Evolutionary conservation across 1,140 invertebrate species (phyloP).

Genomic region (Drosophila kanapiae): DNA sequence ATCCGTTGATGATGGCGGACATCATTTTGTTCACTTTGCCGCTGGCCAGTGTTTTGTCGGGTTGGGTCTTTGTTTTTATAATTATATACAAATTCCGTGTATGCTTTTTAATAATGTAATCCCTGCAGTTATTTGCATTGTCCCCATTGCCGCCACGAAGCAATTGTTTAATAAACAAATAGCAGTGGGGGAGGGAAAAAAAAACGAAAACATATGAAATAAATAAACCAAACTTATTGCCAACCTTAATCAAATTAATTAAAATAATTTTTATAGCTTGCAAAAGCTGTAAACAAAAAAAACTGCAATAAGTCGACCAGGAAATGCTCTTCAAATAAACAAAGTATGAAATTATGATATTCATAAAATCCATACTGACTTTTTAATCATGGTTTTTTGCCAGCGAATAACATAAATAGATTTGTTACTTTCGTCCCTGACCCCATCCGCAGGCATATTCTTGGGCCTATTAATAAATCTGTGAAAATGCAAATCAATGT

Average conservation of each 20-base stretch:
- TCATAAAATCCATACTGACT: slow-evolving; percentile 7
- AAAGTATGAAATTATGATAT: background rate
- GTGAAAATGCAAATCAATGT: slow-evolving; percentile 55
- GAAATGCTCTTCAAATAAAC: slow-evolving; percentile 34
- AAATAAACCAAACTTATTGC: slow-evolving; percentile 10
- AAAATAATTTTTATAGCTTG: slow-evolving; percentile 36
- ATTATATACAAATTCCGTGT: slow-evolving; percentile 21
- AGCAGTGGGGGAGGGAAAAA: slow-evolving; percentile 1
- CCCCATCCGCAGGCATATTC: slow-evolving; percentile 11
- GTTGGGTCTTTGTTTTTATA: slow-evolving; percentile 26
- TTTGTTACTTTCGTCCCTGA: slow-evolving; percentile 2
- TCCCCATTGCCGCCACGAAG: slow-evolving; percentile 11
- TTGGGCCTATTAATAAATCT: slow-evolving; percentile 54
- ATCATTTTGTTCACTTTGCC: slow-evolving; percentile 35
- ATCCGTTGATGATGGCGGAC: slow-evolving; percentile 3
- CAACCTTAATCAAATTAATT: slow-evolving; percentile 61
- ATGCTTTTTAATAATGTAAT: slow-evolving; percentile 49
- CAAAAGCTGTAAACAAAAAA: slow-evolving; percentile 4
- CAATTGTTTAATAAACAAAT: slow-evolving; percentile 52
- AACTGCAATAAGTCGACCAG: background rate
- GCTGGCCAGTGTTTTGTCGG: slow-evolving; percentile 1
- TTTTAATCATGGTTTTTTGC: background rate
- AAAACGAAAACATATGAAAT: slow-evolving; percentile 12
- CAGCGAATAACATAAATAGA: slow-evolving; percentile 4
- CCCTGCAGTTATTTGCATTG: slow-evolving; percentile 29